Base-by-base conservation (phyloP, 2,888 invertebrate genomes). In the Ceriagrion tenellum region DNA sequence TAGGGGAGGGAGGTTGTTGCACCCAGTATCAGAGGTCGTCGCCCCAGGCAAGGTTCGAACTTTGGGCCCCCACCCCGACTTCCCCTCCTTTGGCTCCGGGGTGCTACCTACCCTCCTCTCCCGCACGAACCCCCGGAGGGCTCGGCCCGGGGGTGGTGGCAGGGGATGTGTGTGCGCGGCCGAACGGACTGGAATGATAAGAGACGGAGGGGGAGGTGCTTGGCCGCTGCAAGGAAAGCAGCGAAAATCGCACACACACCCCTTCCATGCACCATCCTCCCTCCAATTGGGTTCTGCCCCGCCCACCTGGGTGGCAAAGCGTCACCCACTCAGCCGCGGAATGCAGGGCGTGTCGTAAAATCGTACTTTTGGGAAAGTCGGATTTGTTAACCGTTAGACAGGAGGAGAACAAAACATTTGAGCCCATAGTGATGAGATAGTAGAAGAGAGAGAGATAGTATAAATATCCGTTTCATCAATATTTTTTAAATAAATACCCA, bases 1-100 rank as follows among this genome's bases (percentile, higher is more conserved):
- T n/a, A 13, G 4, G 69, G n/a, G n/a, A 69, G n/a, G 4, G 35
- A 13, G 81, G 81, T 81, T 81, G 81, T 81, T 81, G 30, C 35
- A 35, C 35, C 81, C 35, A 23, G 35, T 81, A 16, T 20, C n/a
- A 10, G 30, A 30, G 81, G 81, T 81, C 81, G 35, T 81, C 26
- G 81, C 81, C 81, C 81, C 35, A 13, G 81, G 13, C 81, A 35
- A 35, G 81, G 81, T 81, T 81, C 81, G 81, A 81, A 81, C 81
- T 81, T 35, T 35, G 30, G 81, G 35, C 4, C 30, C 16, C 35
- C 69, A 13, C 35, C 81, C 81, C 18, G 1, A 13, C 81, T 8
- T 30, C 81, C 81, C 26, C 69, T 12, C 69, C 81, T 35, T 12
- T n/a, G 26, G 69, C 47, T 47, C 47, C 47, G 47, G 69, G 69